Evolutionary conservation across 2,888 invertebrate genomes (phyloP), one percentile per base, ranked within the genome.

Genomic region (Diplazon laetatorius): DNA sequence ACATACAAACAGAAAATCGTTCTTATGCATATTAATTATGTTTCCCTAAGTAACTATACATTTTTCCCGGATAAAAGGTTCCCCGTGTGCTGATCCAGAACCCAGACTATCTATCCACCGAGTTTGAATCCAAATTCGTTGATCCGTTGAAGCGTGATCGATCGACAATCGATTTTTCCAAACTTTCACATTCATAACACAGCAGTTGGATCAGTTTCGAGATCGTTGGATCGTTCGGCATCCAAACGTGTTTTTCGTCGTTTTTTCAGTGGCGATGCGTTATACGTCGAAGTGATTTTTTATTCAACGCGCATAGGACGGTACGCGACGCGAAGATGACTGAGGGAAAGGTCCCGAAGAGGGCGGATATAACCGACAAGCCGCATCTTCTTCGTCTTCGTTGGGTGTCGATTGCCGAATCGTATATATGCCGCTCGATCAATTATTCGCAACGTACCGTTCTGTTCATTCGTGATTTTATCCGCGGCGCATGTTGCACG

Each of bases 381-480:
- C 20, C 42, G 25, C 52, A 30, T 66, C 66, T 50, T 48, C 20
- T n/a, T 66, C 30, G 22, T 62, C 50, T 25, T 65, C 46, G 55
- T 16, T 44, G 16, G n/a, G 25, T 86, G 85, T 86, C 82, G 84
- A 87, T 88, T 85, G 87, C 88, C 87, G 86, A 89, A 88, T 87
- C 85, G 82, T 84, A 85, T n/a, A n/a, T 55, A 57, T 59, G 83
- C 85, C 85, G 86, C 87, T 87, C 20, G 84, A 89, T 88, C 85
- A 88, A 85, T 88, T 87, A 88, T 89, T 88, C 89, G 77, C 81
- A 74, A 83, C 86, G 84, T 30, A n/a, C n/a, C 30, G 30, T 83
- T 86, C 69, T 12, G 80, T 80, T 42, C 63, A 62, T 52, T 69
- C 63, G 63, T 55, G 18, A 39, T 39, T 22, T 16, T 42, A n/a